Conservation (phyloP, 2,113 vertebrate genomes). For the Onychorhynchus coronatus region DNA sequence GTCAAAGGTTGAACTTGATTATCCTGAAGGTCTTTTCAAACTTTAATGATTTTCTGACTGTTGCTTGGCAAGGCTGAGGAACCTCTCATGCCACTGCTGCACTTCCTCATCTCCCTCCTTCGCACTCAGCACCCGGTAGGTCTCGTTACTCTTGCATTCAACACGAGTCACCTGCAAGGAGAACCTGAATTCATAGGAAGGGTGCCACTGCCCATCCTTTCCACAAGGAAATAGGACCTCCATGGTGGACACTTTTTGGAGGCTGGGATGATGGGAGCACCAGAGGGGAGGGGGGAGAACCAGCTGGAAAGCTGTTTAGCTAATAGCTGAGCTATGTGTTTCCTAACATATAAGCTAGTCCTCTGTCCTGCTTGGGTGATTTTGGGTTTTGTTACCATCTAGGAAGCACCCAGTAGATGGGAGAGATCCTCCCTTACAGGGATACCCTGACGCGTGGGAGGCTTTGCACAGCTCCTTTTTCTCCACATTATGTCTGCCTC, state of each 20-base stretch:
- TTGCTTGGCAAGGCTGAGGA: background rate
- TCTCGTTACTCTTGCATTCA: constrained; percentile 12
- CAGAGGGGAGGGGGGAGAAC: background rate
- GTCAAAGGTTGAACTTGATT: background rate
- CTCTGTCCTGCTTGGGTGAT: background rate
- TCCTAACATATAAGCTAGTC: background rate
- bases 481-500: background rate
- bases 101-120: constrained; percentile 57
- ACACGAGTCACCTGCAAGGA: constrained; percentile 52
- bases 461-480: background rate
- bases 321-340: background rate
- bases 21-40: background rate
- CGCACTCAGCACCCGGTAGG: constrained; percentile 10
- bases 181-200: background rate
- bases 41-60: background rate
- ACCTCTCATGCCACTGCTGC: constrained; percentile 59
- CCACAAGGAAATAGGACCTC: background rate
- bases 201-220: background rate
- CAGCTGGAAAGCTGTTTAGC: background rate
- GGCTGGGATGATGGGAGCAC: background rate
- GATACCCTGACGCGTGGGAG: accelerated
- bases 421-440: background rate
- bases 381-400: background rate
- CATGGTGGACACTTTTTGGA: background rate
- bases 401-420: background rate